Base-by-base conservation (phyloP, 2,113 vertebrate species). In the Plectropomus leopardus region DNA sequence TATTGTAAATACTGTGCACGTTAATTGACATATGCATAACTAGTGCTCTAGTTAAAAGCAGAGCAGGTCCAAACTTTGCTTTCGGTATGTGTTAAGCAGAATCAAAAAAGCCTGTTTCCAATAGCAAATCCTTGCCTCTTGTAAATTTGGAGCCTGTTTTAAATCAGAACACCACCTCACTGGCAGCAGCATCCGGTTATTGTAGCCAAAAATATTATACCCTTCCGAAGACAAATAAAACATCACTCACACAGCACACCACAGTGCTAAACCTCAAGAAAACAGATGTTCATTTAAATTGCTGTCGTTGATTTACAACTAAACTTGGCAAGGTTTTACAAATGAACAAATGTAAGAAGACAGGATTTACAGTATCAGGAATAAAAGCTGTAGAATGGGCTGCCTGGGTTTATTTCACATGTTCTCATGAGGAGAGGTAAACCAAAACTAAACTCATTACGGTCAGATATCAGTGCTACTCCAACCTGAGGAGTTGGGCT, bases 371-470 rank as follows among this genome's bases (percentile, higher is more conserved):
- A 51, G 23, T 47, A 76, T 72, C 15, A 7, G 42, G 67, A 79
- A 61, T 70, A 47, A 78, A 70, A 87, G 69, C 65, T 45, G 17
- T 30, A 26, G 63, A 53, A 68, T 11, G 5, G 17, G 63, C 60
- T 32, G 36, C 59, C 53, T 61, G 40, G 59, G 57, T 23, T 54
- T 66, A 63, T 82, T 82, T 73, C 44, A n/a, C 48, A 53, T 32
- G 34, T 69, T 78, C 53, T 63, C 7, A 0, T 73, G 44, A 45
- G 24, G 55, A 73, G 47, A 77, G 73, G 54, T 83, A 70, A 85
- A 72, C 71, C 77, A 67, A 80, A 79, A 55, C 79, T 85, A 66
- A 84, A 75, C 85, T 94, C 83, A 89, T 93, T 93, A 92, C 32
- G 26, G 24, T 65, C 50, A 70, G 40, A 76, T 72, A 84, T 84